A percentile compares a stretch with the other conserved stretches of the same genome.
phyloP scores from a whole-genome alignment of 2,888 invertebrate species.

The Cantharis rustica region DNA sequence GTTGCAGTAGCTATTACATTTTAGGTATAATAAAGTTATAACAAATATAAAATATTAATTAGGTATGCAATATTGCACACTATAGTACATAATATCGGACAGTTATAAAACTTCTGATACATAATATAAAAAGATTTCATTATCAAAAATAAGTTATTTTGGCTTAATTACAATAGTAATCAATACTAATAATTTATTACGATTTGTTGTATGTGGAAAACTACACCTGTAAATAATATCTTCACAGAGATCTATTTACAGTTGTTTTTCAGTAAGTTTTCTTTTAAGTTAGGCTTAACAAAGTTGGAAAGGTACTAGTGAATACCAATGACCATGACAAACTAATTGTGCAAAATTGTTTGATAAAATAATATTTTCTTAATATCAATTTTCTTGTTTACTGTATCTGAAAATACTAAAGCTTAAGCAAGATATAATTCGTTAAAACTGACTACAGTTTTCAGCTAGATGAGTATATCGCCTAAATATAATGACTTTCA shows the following conservation, averaged over 20 bases:
- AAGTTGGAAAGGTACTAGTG: too few relatives aligned
- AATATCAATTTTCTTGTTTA: neutral
- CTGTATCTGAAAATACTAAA: neutral
- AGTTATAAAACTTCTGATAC: neutral
- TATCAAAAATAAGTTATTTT: neutral
- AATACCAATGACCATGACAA: too few relatives aligned
- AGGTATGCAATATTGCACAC: neutral
- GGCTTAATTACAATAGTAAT: neutral
- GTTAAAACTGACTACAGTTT: neutral
- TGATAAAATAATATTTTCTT: neutral
- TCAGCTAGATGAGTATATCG: neutral
- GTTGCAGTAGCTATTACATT: neutral
- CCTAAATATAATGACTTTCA: neutral
- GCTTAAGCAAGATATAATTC: neutral
- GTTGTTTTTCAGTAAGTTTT: neutral
- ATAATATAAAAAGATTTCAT: neutral
- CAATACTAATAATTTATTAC: neutral
- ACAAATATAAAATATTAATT: neutral
- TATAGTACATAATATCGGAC: neutral
- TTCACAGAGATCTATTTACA: neutral
- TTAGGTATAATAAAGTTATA: neutral
- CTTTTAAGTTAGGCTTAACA: neutral
- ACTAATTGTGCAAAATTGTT: neutral
- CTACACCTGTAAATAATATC: neutral
- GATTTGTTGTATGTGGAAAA: neutral